Conservation (phyloP, 2,888 invertebrate species). For the Hofmannophila pseudospretella region DNA sequence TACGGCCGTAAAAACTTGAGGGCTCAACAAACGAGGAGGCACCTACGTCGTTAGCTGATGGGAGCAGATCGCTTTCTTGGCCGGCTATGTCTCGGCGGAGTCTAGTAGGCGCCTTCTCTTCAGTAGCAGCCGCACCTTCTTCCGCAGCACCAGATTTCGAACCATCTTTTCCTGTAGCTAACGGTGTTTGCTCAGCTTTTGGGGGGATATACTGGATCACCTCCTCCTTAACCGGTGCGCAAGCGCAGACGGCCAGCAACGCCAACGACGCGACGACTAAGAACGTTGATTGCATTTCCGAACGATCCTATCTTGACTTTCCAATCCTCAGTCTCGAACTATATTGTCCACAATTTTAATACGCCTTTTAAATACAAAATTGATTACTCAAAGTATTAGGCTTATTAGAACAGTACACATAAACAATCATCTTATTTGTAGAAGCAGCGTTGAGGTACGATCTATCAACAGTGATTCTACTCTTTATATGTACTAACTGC, state of each 20-base stretch:
- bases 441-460: conserved; percentile 50
- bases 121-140: conserved; percentile 57
- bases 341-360: conserved; percentile 12
- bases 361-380: conserved; percentile 41
- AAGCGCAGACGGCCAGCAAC: conserved; percentile 57
- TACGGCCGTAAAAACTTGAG: conserved; percentile 47
- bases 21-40: conserved; percentile 53
- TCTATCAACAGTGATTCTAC: conserved; percentile 26
- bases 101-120: conserved; percentile 21
- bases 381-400: conserved; percentile 56
- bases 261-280: conserved; percentile 65
- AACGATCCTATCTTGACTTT: conserved; percentile 63
- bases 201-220: conserved; percentile 65
- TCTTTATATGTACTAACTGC: conserved; percentile 9
- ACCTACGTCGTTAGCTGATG: conserved; percentile 48
- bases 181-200: conserved; percentile 63
- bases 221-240: conserved; percentile 57
- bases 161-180: conserved; percentile 62
- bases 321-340: conserved; percentile 33
- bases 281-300: conserved; percentile 62
- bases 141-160: conserved; percentile 66
- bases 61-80: conserved; percentile 59
- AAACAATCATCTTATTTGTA: conserved; percentile 51
- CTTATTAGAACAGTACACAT: conserved; percentile 51
- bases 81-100: conserved; percentile 50